A percentile compares a stretch with the other conserved stretches of the same genome.
These are phyloP conservation scores for Cantharis nigra DNA, from an alignment of 2,888 invertebrate genomes.

Conservation along the genomic window DNA sequence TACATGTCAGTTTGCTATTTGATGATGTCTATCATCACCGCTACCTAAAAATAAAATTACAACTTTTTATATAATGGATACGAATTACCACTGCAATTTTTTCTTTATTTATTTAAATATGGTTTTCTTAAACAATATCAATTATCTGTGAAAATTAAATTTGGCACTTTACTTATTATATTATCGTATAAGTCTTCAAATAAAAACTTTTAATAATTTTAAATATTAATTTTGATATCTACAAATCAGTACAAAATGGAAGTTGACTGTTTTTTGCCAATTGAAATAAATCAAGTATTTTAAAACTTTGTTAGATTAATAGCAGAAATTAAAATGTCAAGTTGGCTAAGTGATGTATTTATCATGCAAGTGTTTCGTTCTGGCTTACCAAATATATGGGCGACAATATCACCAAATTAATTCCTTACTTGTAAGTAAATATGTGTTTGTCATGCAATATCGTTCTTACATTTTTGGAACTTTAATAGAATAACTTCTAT, in stretches of 20 bases:
- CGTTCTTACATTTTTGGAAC: neutral
- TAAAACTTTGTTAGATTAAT: neutral
- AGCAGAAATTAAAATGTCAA: neutral
- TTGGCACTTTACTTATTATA: no score
- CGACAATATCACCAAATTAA: conserved; percentile 15
- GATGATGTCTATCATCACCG: no score
- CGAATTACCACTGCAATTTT: no score
- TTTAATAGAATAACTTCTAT: neutral
- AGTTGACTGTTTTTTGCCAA: neutral
- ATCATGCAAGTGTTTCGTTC: conserved; percentile 7
- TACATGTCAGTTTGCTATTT: no score
- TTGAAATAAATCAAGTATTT: neutral
- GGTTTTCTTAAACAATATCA: no score
- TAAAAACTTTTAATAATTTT: neutral
- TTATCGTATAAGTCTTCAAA: no score
- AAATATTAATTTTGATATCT: neutral
- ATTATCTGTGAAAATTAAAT: no score
- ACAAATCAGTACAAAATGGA: neutral
- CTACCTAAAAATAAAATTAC: no score
- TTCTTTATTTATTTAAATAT: no score
- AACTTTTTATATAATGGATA: no score
- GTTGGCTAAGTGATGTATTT: conserved; percentile 11
- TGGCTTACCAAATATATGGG: conserved; percentile 7
- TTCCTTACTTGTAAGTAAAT: neutral
- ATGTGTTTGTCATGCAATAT: neutral